Base-by-base conservation (phyloP, 2,888 invertebrate species). In the Calliopum simillimum region DNA sequence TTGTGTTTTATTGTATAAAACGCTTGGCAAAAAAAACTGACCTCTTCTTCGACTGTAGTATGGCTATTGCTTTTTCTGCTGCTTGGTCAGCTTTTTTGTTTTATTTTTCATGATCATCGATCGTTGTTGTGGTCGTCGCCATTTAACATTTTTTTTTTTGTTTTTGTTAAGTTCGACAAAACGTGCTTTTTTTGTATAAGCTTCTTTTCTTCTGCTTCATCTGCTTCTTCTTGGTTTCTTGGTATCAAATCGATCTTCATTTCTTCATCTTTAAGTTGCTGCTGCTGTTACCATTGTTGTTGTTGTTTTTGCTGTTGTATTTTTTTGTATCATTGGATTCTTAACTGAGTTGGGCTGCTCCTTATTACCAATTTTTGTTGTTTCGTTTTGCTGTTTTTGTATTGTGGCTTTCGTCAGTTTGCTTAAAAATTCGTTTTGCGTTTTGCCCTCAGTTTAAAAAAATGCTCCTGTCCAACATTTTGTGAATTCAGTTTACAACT, bases 401-500 rank as follows among this genome's bases (percentile, higher is more conserved):
- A n/a, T 58, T 33, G 25, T 25, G 66, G 58, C 58, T 64, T 33
- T 47, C 49, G 51, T 67, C 79, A 77, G 79, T 79, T 79, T 79
- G 75, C 76, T 77, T 73, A 76, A 74, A 78, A 76, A 79, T 79
- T 79, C 79, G 78, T 69, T 74, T 75, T 78, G 79, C 71, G 68
- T 59, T 68, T 65, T 49, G 71, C 71, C 69, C 69, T 69, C 64
- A 23, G 41, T 33, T 58, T n/a, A n/a, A 23, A n/a, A n/a, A 4
- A 14, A 14, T 68, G 59, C 19, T 16, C 46, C 41, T 55, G 21
- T 33, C 33, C 33, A 33, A 8, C 33, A 33, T 4, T 33, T 33
- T 8, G 33, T 33, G 33, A 33, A 8, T 33, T 33, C 33, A 8
- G 33, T 33, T 33, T 33, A 33, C 33, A 33, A 33, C 33, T 33